These are phyloP conservation scores for Perdita meconis DNA, from an alignment of 2,888 invertebrate genomes.

Conservation along the genomic window DNA sequence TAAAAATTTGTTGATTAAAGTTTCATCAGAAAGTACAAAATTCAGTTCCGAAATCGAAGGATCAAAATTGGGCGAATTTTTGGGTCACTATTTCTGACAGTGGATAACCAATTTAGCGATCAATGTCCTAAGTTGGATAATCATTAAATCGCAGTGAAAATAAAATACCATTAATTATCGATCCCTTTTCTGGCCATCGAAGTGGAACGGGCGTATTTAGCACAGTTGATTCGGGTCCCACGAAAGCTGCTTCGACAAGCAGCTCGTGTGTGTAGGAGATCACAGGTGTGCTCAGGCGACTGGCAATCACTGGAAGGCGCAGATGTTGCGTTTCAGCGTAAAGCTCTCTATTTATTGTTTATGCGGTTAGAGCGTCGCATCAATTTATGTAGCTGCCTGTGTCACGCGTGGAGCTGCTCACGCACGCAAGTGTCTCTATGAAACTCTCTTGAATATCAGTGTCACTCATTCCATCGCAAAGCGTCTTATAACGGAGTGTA, in stretches of 20 bases:
- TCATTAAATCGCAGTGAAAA: constrained; percentile 29
- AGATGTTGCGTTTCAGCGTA: constrained; percentile 23
- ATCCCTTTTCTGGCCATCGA: background rate
- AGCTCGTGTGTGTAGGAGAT: background rate
- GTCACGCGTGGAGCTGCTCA: background rate
- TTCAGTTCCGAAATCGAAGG: too few relatives aligned
- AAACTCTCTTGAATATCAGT: constrained; percentile 26
- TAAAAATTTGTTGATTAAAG: too few relatives aligned
- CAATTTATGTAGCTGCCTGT: constrained; percentile 36
- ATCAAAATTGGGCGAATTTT: too few relatives aligned
- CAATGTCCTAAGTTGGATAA: background rate
- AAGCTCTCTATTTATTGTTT: constrained; percentile 33
- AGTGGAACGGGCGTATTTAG: background rate
- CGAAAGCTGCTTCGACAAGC: background rate
- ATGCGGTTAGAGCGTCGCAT: constrained; percentile 26
- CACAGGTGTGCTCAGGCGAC: constrained; percentile 26
- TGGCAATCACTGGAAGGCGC: constrained; percentile 16
- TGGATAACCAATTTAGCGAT: constrained; percentile 27
- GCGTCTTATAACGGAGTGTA: background rate
- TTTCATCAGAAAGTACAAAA: too few relatives aligned
- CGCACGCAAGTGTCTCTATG: background rate
- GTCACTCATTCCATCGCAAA: background rate
- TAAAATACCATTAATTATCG: constrained; percentile 29
- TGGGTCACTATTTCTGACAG: too few relatives aligned
- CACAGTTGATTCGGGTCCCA: background rate